Evolutionary conservation across 2,797 vertebrate genomes (phyloP).

Genomic region (Hirundo rustica): DNA sequence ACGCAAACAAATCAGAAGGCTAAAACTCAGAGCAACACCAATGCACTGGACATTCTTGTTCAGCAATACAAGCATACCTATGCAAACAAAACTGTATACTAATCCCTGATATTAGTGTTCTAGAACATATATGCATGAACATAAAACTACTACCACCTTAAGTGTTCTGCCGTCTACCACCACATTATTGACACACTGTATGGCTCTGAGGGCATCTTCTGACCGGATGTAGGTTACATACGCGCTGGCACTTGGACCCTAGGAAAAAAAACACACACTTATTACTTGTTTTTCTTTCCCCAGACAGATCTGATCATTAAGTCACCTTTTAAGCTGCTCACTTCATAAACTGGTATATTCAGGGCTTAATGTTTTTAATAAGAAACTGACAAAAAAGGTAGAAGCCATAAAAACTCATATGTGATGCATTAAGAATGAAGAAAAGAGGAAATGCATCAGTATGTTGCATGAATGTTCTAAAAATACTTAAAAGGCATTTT

Average conservation of each 20-base stretch:
- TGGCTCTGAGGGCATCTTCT: conserved; percentile 98
- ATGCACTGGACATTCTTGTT: neutral
- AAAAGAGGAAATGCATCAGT: neutral
- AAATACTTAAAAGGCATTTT: neutral
- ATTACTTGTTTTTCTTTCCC: neutral
- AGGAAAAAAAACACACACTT: conserved; percentile 17
- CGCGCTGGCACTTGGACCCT: conserved; percentile 98
- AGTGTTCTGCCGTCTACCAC: conserved; percentile 98
- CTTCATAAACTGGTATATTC: neutral
- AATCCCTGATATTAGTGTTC: neutral
- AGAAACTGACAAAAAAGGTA: neutral
- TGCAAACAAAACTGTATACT: neutral
- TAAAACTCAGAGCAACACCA: neutral
- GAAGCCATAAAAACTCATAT: neutral
- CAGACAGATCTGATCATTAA: neutral
- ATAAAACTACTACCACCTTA: conserved; percentile 81
- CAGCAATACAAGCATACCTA: neutral
- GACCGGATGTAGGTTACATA: conserved; percentile 98
- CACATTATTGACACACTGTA: conserved; percentile 99
- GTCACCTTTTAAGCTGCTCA: neutral
- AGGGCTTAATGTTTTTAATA: neutral
- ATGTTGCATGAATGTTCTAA: neutral
- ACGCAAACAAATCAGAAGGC: no score
- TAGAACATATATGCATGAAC: neutral
- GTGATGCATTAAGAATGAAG: neutral